A percentile compares a stretch with the other conserved stretches of the same genome.
These are phyloP conservation scores for Sphaeridia pumilis DNA, from an alignment of 2,888 invertebrate species.

Conservation along the genomic window DNA sequence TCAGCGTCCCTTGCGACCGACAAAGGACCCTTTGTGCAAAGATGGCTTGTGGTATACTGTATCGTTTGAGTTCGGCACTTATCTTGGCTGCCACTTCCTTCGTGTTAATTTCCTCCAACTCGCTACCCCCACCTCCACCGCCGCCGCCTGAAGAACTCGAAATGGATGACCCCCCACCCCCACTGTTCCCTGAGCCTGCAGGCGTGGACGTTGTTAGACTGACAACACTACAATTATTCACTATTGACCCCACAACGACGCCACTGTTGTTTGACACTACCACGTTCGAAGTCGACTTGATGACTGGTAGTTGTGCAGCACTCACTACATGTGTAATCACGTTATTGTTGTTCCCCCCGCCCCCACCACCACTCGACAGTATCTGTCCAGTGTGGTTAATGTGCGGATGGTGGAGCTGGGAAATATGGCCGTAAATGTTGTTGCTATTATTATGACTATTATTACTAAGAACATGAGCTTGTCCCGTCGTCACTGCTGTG, in stretches of 20 bases:
- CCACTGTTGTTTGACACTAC: not conserved
- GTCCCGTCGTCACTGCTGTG: constrained; percentile 13
- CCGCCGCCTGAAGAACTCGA: too few species aligned
- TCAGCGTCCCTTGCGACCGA: constrained; percentile 94
- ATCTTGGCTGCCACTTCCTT: constrained; percentile 97
- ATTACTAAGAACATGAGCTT: too few species aligned
- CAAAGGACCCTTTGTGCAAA: constrained; percentile 98
- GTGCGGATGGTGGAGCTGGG: constrained; percentile 22
- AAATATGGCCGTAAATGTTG: too few species aligned
- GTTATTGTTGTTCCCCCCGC: not conserved
- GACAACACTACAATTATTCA: too few species aligned
- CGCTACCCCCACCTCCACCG: too few species aligned
- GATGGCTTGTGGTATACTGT: constrained; percentile 98
- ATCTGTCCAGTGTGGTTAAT: constrained; percentile 17
- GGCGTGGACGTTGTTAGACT: constrained; percentile 39
- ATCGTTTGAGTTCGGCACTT: constrained; percentile 94
- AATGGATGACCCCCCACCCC: constrained; percentile 35
- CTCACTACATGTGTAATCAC: not conserved
- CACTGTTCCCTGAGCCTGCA: constrained; percentile 38
- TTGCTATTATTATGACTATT: constrained; percentile 15
- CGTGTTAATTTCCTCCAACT: constrained; percentile 95
- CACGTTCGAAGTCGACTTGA: too few species aligned
- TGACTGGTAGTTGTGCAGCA: not conserved
- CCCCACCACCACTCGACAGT: too few species aligned
- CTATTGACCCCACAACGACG: not conserved